Percentiles rank a stretch among this genome's conserved stretches.
Conservation (phyloP, 2,888 invertebrate species). For the Lasiommata megera region DNA sequence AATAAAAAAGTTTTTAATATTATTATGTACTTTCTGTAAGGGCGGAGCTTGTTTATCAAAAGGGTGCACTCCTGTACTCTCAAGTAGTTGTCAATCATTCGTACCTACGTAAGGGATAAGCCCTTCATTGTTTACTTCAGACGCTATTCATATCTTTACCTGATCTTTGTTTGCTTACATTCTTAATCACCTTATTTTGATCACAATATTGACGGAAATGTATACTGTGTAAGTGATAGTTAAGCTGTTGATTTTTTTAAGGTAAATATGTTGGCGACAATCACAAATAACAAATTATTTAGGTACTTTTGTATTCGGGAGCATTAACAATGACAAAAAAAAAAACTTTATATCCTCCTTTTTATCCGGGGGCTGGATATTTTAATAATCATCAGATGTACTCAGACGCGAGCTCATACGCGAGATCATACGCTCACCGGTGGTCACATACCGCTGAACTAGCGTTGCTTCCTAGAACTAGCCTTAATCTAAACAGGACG, state of each 20-base stretch:
- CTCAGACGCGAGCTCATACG: no score
- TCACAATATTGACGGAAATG: conserved; percentile 1
- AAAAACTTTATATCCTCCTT: no score
- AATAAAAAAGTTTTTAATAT: no score
- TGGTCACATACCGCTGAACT: no score
- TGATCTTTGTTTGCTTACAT: conserved; percentile 17
- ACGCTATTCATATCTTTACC: conserved; percentile 21
- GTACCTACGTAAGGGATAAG: not conserved
- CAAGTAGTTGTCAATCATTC: not conserved
- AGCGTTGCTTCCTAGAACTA: no score
- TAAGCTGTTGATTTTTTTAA: not conserved
- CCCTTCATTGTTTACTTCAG: conserved; percentile 1
- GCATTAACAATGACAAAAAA: no score
- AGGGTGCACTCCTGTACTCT: conserved; percentile 19
- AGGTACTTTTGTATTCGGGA: no score
- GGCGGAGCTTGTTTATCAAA: conserved; percentile 44
- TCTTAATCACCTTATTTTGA: conserved; percentile 54
- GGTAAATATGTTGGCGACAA: not conserved
- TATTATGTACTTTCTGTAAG: conserved; percentile 2
- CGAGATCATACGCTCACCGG: no score
- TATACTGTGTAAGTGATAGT: not conserved
- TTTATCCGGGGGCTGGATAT: no score
- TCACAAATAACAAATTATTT: not conserved
- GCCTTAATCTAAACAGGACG: no score
- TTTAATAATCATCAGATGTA: no score